Evolutionary conservation across 2,113 vertebrate genomes (phyloP), one percentile per base, ranked within the genome.

Genomic region (Bagarius yarrelli): DNA sequence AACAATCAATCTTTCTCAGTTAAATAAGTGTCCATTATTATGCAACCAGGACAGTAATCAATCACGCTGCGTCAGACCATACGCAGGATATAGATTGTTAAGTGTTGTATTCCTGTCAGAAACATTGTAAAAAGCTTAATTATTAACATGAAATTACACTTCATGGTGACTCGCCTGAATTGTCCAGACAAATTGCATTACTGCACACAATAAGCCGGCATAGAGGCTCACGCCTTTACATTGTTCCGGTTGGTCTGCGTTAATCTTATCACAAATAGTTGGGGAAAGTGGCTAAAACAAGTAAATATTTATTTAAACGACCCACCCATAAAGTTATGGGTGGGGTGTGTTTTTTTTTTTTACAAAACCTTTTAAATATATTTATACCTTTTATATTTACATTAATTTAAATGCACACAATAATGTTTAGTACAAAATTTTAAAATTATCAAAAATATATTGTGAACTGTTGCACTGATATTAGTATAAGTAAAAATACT

Each of bases 191-290:
- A 2, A 40, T 0, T 55, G 1, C 14, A 6, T 36, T 66, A 23
- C 53, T 66, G 47, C 50, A 59, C 60, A 78, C 27, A 78, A 40
- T n/a, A 36, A n/a, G 53, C 5, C 21, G 13, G 36, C 59, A 40
- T 8, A 12, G 36, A 32, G 71, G 25, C 66, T 71, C 78, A 80
- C 67, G 32, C 78, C 78, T 71, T 27, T 23, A 59, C n/a, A 59
- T 23, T 59, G 23, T 53, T 47, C 19, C 30, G 44, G 8, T 11
- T 12, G 19, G 47, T 60, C 19, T 71, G 50, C 15, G 50, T 60
- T 71, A 59, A 80, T 50, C 66, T 71, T 80, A 80, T 80, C 67
- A 60, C 66, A 71, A 19, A 32, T 60, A 60, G 67, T 47, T 9
- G 53, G 66, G n/a, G 47, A 19, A 67, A 47, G 25, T 57, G 8